Conservation (phyloP, 2,797 vertebrate species). For the Buphagus erythrorhynchus region DNA sequence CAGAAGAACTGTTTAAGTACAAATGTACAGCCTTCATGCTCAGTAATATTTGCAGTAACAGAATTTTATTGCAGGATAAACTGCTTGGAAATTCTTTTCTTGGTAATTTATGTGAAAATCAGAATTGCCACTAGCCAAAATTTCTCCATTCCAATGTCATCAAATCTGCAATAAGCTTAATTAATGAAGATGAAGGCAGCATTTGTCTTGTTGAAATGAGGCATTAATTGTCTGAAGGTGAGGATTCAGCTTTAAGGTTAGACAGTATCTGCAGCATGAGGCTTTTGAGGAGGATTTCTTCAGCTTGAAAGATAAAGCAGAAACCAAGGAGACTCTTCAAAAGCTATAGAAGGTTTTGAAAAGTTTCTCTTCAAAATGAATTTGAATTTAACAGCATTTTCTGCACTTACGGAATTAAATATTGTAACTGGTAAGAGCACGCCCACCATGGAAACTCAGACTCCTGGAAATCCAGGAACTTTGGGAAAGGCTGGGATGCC, state of each 20-base stretch:
- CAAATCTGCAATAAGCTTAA: background rate
- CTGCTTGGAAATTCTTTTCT: background rate
- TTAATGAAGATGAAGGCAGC: background rate
- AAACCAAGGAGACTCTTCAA: background rate
- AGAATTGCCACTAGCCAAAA: background rate
- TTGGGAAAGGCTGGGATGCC: background rate
- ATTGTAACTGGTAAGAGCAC: background rate
- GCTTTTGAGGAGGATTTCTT: background rate
- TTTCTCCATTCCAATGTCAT: background rate
- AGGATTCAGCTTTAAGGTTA: background rate
- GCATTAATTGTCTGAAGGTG: background rate
- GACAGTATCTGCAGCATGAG: background rate
- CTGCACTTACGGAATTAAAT: background rate
- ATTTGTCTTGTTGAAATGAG: background rate
- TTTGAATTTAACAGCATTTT: background rate
- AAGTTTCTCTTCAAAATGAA: background rate
- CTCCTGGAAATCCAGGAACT: background rate
- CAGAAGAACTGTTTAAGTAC: background rate
- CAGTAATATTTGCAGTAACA: background rate
- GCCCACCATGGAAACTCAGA: accelerated
- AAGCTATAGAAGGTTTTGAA: background rate
- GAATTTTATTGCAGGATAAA: background rate
- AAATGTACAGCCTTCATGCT: background rate
- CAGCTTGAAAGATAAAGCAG: background rate
- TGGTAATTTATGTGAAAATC: background rate